A percentile compares a stretch with the other conserved stretches of the same genome.
phyloP scores from a whole-genome alignment of 2,797 vertebrate genomes.

The Tapera naevia region DNA sequence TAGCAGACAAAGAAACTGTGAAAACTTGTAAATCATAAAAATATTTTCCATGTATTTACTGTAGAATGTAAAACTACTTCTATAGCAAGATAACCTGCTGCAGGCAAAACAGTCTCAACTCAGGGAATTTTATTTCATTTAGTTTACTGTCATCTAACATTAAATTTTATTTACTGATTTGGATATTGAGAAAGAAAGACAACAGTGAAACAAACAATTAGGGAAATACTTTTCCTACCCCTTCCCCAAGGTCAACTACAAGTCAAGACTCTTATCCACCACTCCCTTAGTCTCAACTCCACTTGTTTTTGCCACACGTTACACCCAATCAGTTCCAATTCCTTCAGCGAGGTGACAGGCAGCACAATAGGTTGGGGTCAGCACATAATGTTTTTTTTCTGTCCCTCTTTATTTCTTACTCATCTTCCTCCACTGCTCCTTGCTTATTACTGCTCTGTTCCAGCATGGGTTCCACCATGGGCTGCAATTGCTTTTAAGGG shows the following conservation, averaged over 20 bases:
- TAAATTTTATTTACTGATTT: background rate
- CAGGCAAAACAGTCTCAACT: background rate
- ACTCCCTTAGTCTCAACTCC: background rate
- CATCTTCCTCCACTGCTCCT: background rate
- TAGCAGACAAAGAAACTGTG: background rate
- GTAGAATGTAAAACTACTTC: conserved; percentile 25
- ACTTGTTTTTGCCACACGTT: background rate
- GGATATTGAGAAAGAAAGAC: background rate
- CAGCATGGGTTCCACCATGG: background rate
- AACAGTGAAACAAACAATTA: background rate
- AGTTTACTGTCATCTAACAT: background rate
- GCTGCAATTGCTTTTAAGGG: background rate
- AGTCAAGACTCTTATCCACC: background rate
- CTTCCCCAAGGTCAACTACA: background rate
- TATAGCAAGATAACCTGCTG: background rate
- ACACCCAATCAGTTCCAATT: background rate
- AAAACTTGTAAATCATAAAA: too few relatives aligned
- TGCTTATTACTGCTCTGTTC: background rate
- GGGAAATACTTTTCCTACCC: background rate
- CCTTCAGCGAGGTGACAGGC: background rate
- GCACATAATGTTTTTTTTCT: background rate
- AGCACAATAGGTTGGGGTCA: background rate
- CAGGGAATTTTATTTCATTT: background rate
- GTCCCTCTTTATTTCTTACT: background rate
- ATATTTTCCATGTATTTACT: conserved; percentile 9